These are phyloP conservation scores for Adrianichthys oophorus DNA, from an alignment of 2,797 vertebrate species.

Conservation along the genomic window DNA sequence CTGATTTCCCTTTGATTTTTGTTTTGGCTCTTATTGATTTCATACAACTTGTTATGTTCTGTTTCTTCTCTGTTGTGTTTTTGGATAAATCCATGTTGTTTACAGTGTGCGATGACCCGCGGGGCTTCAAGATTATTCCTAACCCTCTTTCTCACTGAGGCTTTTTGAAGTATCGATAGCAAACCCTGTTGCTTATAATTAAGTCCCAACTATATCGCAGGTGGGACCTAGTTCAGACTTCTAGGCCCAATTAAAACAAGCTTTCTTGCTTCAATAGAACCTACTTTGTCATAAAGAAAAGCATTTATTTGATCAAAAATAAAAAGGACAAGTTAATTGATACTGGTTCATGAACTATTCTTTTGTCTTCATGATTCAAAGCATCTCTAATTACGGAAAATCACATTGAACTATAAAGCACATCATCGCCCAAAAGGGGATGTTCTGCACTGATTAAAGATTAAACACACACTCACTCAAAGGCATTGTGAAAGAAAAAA, in stretches of 20 bases:
- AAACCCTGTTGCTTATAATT: slow-evolving; percentile 79
- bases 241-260: slow-evolving; percentile 76
- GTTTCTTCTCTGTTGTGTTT: slow-evolving; percentile 69
- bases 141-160: slow-evolving; percentile 65
- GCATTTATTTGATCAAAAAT: slow-evolving; percentile 50
- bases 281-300: slow-evolving; percentile 37
- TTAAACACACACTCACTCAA: slow-evolving; percentile 69
- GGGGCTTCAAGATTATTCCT: slow-evolving; percentile 74
- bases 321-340: neutral
- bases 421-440: slow-evolving; percentile 76
- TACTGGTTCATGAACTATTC: slow-evolving; percentile 35
- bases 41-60: slow-evolving; percentile 65
- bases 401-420: slow-evolving; percentile 61
- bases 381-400: slow-evolving; percentile 41
- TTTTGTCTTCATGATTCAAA: slow-evolving; percentile 45
- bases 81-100: slow-evolving; percentile 76
- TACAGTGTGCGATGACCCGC: slow-evolving; percentile 74
- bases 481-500: slow-evolving; percentile 52
- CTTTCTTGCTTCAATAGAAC: slow-evolving; percentile 42
- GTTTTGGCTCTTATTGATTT: slow-evolving; percentile 71
- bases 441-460: slow-evolving; percentile 77
- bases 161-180: slow-evolving; percentile 70
- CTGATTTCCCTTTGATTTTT: slow-evolving; percentile 73
- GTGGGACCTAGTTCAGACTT: slow-evolving; percentile 71
- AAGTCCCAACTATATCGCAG: slow-evolving; percentile 70